Conservation (phyloP, 1,140 invertebrate species). For the Bombus turneri region DNA sequence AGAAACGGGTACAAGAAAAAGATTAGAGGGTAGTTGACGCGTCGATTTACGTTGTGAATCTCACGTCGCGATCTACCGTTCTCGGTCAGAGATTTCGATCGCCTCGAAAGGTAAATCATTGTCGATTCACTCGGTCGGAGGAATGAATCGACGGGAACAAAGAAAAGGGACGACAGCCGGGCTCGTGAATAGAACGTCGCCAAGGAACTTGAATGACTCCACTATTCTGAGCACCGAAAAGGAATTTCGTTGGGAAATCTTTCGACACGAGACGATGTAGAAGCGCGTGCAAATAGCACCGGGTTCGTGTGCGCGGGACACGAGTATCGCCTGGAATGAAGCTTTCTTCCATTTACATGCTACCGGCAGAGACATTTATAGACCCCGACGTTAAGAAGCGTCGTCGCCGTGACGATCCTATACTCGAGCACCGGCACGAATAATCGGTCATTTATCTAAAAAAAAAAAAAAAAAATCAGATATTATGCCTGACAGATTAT, state of each 20-base stretch:
- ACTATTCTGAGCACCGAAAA: constrained; percentile 43
- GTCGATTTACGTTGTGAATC: constrained; percentile 16
- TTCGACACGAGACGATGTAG: constrained; percentile 36
- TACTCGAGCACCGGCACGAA: background rate
- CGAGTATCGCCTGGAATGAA: constrained; percentile 44
- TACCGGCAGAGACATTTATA: constrained; percentile 46
- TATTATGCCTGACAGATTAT: background rate
- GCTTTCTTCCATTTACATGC: constrained; percentile 55
- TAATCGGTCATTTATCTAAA: background rate
- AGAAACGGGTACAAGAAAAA: background rate
- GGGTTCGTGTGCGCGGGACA: constrained; percentile 19
- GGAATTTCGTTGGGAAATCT: constrained; percentile 57
- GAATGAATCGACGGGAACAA: constrained; percentile 22
- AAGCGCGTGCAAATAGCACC: constrained; percentile 41
- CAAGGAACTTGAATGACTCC: constrained; percentile 54
- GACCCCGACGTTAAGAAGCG: constrained; percentile 30
- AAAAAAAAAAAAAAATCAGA: no score
- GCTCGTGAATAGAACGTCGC: constrained; percentile 48
- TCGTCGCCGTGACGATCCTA: constrained; percentile 26
- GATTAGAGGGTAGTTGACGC: background rate
- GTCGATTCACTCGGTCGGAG: constrained; percentile 19
- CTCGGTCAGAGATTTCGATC: constrained; percentile 1
- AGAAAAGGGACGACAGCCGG: background rate
- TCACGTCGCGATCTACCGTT: background rate
- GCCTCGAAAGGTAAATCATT: constrained; percentile 41